Conservation (phyloP, 2,113 vertebrate species). For the Tauraco erythrolophus region DNA sequence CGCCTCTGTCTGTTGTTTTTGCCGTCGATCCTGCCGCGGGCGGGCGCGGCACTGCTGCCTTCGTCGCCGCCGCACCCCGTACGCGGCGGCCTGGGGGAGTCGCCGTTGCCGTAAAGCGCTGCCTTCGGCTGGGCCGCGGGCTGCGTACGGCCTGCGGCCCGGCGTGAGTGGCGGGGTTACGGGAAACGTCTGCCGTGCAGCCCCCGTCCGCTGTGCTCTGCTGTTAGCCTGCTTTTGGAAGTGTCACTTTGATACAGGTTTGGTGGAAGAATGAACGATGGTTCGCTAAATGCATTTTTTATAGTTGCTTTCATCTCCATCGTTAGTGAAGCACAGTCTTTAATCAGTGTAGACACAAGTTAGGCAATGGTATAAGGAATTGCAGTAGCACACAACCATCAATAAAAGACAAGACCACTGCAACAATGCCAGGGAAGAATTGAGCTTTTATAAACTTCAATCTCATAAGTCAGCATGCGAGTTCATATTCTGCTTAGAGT, state of each 20-base stretch:
- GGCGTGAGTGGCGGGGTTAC: rapidly evolving
- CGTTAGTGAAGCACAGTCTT: rapidly evolving
- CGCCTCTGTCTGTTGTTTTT: rapidly evolving
- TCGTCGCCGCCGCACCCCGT: too few species aligned
- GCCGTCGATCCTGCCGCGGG: neutral
- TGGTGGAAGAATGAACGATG: rapidly evolving
- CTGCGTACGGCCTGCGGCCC: rapidly evolving
- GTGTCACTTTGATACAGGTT: neutral
- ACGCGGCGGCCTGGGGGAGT: rapidly evolving
- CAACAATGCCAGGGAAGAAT: neutral
- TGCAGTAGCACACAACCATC: neutral
- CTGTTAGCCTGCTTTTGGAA: rapidly evolving
- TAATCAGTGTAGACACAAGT: neutral
- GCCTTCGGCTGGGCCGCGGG: rapidly evolving
- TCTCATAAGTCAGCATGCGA: neutral
- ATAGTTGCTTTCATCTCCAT: neutral
- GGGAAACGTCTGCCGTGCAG: rapidly evolving
- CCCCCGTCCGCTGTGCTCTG: rapidly evolving
- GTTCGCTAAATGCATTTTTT: rapidly evolving
- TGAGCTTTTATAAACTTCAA: neutral
- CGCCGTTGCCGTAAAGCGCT: too few species aligned
- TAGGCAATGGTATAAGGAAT: neutral
- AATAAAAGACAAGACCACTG: neutral
- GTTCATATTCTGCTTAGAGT: neutral
- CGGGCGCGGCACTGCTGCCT: too few species aligned